These are phyloP conservation scores for Schizotus pectinicornis DNA, from an alignment of 2,888 invertebrate genomes.

Conservation along the genomic window DNA sequence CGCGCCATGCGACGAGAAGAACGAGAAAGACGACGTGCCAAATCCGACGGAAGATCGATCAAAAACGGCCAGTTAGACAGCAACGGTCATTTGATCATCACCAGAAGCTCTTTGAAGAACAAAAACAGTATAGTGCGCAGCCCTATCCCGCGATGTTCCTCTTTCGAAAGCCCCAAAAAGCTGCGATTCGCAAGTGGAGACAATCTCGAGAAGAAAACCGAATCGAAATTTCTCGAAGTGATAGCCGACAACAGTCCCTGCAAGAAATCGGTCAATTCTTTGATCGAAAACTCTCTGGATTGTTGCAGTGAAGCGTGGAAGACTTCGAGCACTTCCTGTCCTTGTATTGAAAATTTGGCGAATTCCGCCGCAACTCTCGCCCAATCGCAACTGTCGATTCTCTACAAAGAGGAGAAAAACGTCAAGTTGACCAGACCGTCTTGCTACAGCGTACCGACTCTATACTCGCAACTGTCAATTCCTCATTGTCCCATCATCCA, in stretches of 20 bases:
- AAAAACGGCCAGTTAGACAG: conserved; percentile 42
- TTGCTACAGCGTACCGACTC: conserved; percentile 52
- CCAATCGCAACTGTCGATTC: conserved; percentile 51
- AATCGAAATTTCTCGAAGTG: conserved; percentile 61
- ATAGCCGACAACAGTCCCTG: conserved; percentile 66
- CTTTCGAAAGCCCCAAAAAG: conserved; percentile 84
- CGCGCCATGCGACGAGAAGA: conserved; percentile 64
- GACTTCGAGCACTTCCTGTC: conserved; percentile 71
- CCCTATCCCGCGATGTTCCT: conserved; percentile 71
- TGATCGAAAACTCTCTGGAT: conserved; percentile 61
- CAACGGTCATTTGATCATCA: conserved; percentile 52
- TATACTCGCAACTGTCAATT: conserved; percentile 47
- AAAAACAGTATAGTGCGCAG: conserved; percentile 65
- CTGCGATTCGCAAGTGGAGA: conserved; percentile 62
- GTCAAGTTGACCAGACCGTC: conserved; percentile 36
- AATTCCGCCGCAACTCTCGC: conserved; percentile 53
- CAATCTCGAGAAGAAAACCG: conserved; percentile 57
- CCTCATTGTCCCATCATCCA: conserved; percentile 42
- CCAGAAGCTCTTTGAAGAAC: conserved; percentile 74
- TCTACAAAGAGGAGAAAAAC: conserved; percentile 37
- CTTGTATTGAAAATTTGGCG: conserved; percentile 69
- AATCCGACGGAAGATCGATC: conserved; percentile 50
- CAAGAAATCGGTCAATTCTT: conserved; percentile 60
- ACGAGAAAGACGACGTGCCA: conserved; percentile 60
- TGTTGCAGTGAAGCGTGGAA: conserved; percentile 58